Conservation (phyloP, 2,797 vertebrate species). For the Sciurus vulgaris region DNA sequence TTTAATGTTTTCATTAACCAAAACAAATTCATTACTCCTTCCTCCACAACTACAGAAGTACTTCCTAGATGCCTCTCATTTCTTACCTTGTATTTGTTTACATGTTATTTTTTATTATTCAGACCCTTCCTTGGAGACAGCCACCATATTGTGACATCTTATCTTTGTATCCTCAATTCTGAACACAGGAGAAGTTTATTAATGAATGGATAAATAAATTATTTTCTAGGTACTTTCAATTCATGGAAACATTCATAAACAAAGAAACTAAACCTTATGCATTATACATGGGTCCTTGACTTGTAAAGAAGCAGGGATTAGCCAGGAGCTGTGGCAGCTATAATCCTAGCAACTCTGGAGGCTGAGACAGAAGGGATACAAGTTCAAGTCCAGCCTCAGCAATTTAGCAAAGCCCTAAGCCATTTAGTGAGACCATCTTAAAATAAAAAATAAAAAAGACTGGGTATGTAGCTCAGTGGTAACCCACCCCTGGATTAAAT, state of each 20-base stretch:
- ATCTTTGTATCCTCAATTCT: not conserved
- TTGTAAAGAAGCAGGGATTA: not conserved
- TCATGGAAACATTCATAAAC: conserved; percentile 1
- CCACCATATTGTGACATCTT: not conserved
- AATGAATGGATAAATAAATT: not conserved
- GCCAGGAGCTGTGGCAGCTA: too few species aligned
- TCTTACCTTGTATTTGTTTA: not conserved
- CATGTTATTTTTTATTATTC: not conserved
- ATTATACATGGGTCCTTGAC: not conserved
- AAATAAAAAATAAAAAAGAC: too few species aligned
- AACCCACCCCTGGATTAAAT: too few species aligned
- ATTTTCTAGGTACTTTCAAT: not conserved
- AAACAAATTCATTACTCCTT: not conserved
- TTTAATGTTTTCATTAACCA: not conserved
- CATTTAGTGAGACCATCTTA: too few species aligned
- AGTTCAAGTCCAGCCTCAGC: too few species aligned
- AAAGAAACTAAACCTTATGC: not conserved
- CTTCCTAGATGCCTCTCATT: not conserved
- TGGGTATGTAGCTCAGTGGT: too few species aligned
- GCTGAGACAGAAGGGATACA: too few species aligned
- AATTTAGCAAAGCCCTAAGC: too few species aligned
- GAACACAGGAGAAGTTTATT: not conserved
- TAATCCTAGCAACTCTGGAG: not conserved
- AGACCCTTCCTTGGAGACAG: not conserved
- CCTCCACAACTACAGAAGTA: not conserved